These are phyloP conservation scores for Linnaemya vulpina DNA, from an alignment of 2,888 invertebrate genomes.

Conservation along the genomic window DNA sequence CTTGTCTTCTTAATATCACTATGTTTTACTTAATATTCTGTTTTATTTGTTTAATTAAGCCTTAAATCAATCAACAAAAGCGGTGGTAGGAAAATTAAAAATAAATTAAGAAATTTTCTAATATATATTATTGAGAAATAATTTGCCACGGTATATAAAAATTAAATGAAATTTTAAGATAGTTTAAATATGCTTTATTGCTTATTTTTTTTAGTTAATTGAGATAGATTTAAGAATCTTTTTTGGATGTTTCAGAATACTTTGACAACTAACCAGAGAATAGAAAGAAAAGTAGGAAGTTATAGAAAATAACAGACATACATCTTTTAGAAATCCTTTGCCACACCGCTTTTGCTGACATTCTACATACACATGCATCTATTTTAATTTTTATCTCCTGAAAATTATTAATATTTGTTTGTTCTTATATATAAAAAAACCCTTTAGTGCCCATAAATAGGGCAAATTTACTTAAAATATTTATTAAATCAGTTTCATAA, in stretches of 20 bases:
- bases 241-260: no score
- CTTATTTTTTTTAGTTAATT: no score
- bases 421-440: background rate
- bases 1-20: constrained; percentile 71
- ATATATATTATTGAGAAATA: no score
- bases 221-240: no score
- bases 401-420: background rate
- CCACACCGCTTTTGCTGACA: constrained; percentile 4
- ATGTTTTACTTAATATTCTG: constrained; percentile 53
- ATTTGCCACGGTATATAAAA: no score
- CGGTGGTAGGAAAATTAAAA: background rate
- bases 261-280: no score
- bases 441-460: no score
- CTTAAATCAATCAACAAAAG: constrained; percentile 17
- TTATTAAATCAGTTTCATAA: background rate
- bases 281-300: no score
- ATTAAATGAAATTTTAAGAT: no score
- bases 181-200: no score
- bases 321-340: background rate
- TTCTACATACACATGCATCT: background rate
- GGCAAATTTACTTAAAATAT: no score
- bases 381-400: background rate
- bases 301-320: no score
- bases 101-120: background rate
- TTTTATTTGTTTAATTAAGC: constrained; percentile 28